A percentile compares a stretch with the other conserved stretches of the same genome.
phyloP scores from a whole-genome alignment of 2,888 invertebrate genomes.

The Dascillus cervinus region DNA sequence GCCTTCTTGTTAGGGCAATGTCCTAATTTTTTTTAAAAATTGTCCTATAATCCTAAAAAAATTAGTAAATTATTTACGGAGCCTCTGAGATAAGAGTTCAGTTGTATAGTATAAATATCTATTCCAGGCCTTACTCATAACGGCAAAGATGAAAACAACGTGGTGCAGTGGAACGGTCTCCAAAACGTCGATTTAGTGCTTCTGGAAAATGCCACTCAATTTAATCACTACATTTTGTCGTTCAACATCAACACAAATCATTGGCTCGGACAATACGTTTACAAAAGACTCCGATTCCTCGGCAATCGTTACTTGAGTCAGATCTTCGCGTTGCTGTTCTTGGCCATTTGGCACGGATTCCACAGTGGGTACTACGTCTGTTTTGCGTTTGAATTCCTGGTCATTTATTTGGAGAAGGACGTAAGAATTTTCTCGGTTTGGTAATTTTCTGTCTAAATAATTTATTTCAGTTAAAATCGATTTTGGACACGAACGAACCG shows the following conservation, averaged over 20 bases:
- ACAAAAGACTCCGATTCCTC: constrained; percentile 86
- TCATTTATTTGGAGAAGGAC: constrained; percentile 79
- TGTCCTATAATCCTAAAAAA: too few relatives aligned
- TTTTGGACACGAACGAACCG: constrained; percentile 46
- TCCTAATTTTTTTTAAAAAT: too few relatives aligned
- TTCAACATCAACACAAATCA: constrained; percentile 95
- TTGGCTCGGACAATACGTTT: constrained; percentile 91
- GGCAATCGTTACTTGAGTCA: constrained; percentile 79
- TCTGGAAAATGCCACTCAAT: constrained; percentile 77
- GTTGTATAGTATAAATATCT: too few relatives aligned
- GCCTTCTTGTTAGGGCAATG: too few relatives aligned
- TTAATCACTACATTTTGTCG: constrained; percentile 80
- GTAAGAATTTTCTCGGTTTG: too few relatives aligned
- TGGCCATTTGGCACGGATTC: constrained; percentile 95
- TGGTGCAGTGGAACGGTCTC: constrained; percentile 75
- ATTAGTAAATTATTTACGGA: too few relatives aligned
- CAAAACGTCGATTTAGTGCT: constrained; percentile 77
- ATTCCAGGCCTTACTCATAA: constrained; percentile 77
- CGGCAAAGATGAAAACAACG: constrained; percentile 59
- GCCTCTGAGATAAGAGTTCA: too few relatives aligned
- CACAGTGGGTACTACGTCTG: constrained; percentile 90
- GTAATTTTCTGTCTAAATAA: too few relatives aligned
- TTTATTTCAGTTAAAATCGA: constrained; percentile 51
- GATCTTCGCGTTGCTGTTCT: constrained; percentile 69
- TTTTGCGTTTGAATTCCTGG: constrained; percentile 85